Base-by-base conservation (phyloP, 2,797 vertebrate genomes). In the Phrynocephalus guinanensis region DNA sequence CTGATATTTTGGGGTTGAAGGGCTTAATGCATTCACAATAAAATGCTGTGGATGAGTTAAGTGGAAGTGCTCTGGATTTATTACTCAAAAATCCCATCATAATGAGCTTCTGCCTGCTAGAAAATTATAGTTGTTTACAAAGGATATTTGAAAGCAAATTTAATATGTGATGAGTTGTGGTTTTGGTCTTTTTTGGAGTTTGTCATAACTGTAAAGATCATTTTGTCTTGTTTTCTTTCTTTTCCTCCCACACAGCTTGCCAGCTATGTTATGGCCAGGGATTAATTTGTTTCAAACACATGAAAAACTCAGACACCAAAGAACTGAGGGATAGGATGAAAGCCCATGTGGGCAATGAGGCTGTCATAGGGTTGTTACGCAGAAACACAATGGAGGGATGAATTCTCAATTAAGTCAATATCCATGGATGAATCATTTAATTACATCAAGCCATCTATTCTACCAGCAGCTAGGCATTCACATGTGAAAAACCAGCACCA, bases 161-260 rank as follows among this genome's bases (percentile, higher is more conserved):
- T 89, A 90, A 88, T 30, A 87, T 84, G 86, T 6, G 2, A 90
- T 84, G n/a, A 86, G 84, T 28, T 89, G 52, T 56, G 28, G 1
- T 1, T 91, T 91, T 90, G 73, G 6, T 86, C 44, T 16, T 16
- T 86, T 50, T 24, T 63, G 9, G 3, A 0, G 18, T 84, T 68
- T 88, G 56, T 84, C 77, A 71, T 50, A 10, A 63, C 6, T 82
- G 24, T 60, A 3, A 66, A 44, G 13, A 63, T 66, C 48, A 70
- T 0, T 22, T 24, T 8, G 33, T 84, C 6, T 18, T 15, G 22
- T 63, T 15, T 63, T 63, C 60, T 63, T 20, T 63, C 1, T 18
- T 6, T 63, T 63, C 13, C 5, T 63, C 20, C 60, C 11, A 4
- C 60, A 13, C 60, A 63, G 60, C 60, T 63, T 63, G 15, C 15